phyloP scores from a whole-genome alignment of 2,113 vertebrate species.

The Apodemus sylvaticus region DNA sequence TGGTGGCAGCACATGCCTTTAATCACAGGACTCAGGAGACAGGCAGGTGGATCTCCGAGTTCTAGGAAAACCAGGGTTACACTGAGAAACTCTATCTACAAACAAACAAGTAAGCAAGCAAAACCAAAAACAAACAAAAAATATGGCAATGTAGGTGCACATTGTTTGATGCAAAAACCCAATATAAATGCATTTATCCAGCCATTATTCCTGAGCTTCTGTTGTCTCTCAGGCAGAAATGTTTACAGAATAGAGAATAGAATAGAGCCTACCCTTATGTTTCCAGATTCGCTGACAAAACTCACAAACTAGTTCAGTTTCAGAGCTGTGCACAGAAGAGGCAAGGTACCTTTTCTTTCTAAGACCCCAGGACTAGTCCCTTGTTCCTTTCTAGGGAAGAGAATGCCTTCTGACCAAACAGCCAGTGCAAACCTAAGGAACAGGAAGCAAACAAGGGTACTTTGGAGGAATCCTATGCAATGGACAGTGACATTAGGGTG shows the following conservation, averaged over 20 bases:
- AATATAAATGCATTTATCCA: neutral
- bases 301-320: neutral
- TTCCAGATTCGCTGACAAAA: neutral
- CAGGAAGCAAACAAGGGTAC: neutral
- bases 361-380: neutral
- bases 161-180: neutral
- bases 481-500: neutral
- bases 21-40: neutral
- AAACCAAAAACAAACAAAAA: neutral
- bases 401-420: neutral
- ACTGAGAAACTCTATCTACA: neutral
- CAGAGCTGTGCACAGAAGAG: neutral
- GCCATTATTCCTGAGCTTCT: neutral
- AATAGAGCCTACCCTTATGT: neutral
- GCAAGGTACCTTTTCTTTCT: neutral
- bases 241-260: neutral
- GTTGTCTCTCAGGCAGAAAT: neutral
- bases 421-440: neutral
- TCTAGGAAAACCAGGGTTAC: neutral
- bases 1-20: neutral
- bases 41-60: neutral
- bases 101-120: neutral
- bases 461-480: rapidly evolving
- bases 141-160: neutral
- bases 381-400: neutral